These are phyloP conservation scores for Pangasius larnaudii DNA, from an alignment of 2,797 vertebrate species.

Conservation along the genomic window DNA sequence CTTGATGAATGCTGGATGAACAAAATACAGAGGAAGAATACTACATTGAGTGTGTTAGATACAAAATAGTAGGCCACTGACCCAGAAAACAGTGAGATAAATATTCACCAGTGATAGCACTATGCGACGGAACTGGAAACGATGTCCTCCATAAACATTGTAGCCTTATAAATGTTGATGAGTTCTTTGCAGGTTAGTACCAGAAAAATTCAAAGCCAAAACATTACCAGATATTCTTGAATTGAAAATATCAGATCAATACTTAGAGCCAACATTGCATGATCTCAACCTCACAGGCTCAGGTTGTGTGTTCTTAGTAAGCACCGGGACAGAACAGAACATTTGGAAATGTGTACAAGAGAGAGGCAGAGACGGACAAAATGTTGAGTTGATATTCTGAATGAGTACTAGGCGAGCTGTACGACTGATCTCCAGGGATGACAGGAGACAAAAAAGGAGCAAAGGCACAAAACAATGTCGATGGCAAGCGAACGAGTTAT, in stretches of 20 bases:
- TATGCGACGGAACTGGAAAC: not conserved
- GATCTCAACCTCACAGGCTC: not conserved
- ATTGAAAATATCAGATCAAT: not conserved
- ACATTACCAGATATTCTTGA: not conserved
- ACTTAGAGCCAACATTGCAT: constrained; percentile 6
- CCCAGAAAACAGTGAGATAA: constrained; percentile 10
- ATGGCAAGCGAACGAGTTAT: constrained; percentile 24
- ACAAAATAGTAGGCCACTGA: constrained; percentile 12
- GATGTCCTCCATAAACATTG: not conserved
- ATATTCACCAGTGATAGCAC: not conserved
- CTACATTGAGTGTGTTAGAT: not conserved
- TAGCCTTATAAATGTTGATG: not conserved
- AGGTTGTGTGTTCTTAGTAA: constrained; percentile 15
- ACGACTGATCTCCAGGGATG: constrained; percentile 45
- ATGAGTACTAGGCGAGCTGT: constrained; percentile 39
- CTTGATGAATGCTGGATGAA: not conserved
- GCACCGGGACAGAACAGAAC: constrained; percentile 1
- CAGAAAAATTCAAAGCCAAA: not conserved
- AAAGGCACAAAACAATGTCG: constrained; percentile 5
- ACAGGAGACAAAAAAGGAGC: constrained; percentile 25
- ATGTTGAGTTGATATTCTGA: constrained; percentile 56
- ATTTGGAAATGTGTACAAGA: constrained; percentile 47
- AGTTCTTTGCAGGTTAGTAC: not conserved
- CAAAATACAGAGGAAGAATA: not conserved
- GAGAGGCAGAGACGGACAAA: constrained; percentile 17